Evolutionary conservation across 2,888 invertebrate genomes (phyloP), one percentile per base, ranked within the genome.

Genomic region (Hydroisotoma schaefferi): DNA sequence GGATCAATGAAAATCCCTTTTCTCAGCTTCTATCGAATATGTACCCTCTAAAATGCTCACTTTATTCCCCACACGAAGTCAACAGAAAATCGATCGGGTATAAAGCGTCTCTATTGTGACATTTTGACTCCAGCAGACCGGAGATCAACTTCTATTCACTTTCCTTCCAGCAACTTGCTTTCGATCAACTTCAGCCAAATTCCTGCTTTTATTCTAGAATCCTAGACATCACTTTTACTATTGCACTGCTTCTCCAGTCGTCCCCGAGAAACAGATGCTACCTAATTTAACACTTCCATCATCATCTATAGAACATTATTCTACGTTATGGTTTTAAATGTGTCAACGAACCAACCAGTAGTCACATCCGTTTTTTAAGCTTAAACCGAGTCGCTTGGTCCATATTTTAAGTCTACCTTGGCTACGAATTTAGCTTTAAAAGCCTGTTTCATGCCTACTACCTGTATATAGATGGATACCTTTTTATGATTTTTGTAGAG

Each of bases 51-150:
- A 56, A 63, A 59, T 59, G 59, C 46, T 63, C 59, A 56, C 59
- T 63, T 63, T 57, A 59, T 63, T 59, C 63, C 56, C 54, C 59
- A 59, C 59, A 47, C 37, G 52, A 29, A 46, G 54, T 15, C 33
- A 38, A 46, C 28, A 49, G 58, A 61, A 55, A 61, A 60, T 64
- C 60, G 64, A 64, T 63, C 55, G 57, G 38, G 55, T 60, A 55
- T 58, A 64, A 55, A 60, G 57, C 44, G 55, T 52, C 65, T 65
- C 61, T 65, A 59, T 67, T 65, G 67, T 69, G 69, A 69, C 69
- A 67, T 69, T 69, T 67, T 69, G 63, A 63, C 69, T 69, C 63
- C 61, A 63, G 57, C 55, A 57, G 64, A 66, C 63, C 63, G 65
- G 60, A 66, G 55, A 60, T 56, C 56, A 51, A 60, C 51, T 43